Evolutionary conservation across 30 jellyfish, hydroid and myxozoan genomes (phyloP).

Genomic region (Sanderia malayensis): DNA sequence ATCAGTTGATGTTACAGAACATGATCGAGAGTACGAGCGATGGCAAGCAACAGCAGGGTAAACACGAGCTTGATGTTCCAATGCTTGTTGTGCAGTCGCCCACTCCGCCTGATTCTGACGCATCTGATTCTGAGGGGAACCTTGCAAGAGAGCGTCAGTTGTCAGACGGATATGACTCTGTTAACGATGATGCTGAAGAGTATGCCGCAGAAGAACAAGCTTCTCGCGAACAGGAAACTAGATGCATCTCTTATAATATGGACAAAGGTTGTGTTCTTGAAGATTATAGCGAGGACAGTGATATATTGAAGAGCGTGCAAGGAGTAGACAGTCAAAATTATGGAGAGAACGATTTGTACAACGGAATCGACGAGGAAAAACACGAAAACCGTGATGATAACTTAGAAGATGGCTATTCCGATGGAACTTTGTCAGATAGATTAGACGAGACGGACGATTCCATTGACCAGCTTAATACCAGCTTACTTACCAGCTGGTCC

Average conservation of each 20-base stretch:
- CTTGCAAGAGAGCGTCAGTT: neutral
- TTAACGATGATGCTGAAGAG: neutral
- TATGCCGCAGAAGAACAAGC: neutral
- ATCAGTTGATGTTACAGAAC: neutral
- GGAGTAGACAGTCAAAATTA: too few species aligned
- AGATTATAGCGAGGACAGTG: too few species aligned
- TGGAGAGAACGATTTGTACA: too few species aligned
- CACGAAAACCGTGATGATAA: too few species aligned
- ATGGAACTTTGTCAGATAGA: neutral
- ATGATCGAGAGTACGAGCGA: neutral
- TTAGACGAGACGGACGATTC: constrained; percentile 17
- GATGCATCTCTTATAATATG: neutral
- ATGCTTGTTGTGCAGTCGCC: neutral
- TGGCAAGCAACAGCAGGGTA: neutral
- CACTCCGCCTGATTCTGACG: constrained; percentile 2
- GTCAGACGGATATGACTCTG: neutral
- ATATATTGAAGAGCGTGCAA: too few species aligned
- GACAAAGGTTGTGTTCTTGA: too few species aligned
- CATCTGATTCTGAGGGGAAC: neutral
- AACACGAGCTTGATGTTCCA: neutral
- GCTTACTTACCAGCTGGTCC: constrained; percentile 59
- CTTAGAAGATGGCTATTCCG: too few species aligned
- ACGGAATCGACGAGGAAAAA: too few species aligned
- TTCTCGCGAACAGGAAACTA: neutral
- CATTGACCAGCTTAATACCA: constrained; percentile 14